Evolutionary conservation across 2,888 invertebrate species (phyloP).

Genomic region (Hirtodrosophila alboralis): DNA sequence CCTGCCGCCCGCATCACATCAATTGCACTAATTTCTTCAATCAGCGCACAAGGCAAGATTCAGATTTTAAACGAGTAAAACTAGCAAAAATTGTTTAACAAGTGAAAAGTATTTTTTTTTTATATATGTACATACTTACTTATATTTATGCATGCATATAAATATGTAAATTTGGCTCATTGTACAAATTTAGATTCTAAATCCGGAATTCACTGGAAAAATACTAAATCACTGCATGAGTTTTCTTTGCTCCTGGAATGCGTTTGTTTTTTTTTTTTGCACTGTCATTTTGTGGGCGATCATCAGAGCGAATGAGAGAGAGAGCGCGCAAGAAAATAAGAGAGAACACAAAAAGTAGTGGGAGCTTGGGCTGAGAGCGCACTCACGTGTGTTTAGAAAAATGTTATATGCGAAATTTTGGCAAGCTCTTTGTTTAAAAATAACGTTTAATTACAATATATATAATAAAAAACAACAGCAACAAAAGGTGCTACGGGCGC

Average conservation of each 20-base stretch:
- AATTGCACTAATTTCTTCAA: constrained; percentile 78
- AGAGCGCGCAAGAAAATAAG: background rate
- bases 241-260: constrained; percentile 35
- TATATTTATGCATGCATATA: constrained; percentile 4
- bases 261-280: constrained; percentile 35
- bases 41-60: constrained; percentile 73
- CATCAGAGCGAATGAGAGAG: constrained; percentile 30
- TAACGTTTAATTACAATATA: constrained; percentile 25
- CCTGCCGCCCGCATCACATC: constrained; percentile 56
- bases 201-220: constrained; percentile 57
- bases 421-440: constrained; percentile 12
- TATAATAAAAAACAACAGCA: constrained; percentile 10
- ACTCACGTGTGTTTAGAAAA: constrained; percentile 31
- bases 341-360: constrained; percentile 12
- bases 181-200: constrained; percentile 59
- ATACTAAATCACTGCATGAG: constrained; percentile 28
- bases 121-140: constrained; percentile 7
- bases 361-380: constrained; percentile 13
- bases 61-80: constrained; percentile 68
- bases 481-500: no score
- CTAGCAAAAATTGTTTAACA: constrained; percentile 74
- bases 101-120: constrained; percentile 39
- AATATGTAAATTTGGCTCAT: constrained; percentile 50
- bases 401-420: constrained; percentile 20
- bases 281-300: constrained; percentile 62